Base-by-base conservation (phyloP, 2,113 vertebrate genomes). In the Halichoerus grypus region DNA sequence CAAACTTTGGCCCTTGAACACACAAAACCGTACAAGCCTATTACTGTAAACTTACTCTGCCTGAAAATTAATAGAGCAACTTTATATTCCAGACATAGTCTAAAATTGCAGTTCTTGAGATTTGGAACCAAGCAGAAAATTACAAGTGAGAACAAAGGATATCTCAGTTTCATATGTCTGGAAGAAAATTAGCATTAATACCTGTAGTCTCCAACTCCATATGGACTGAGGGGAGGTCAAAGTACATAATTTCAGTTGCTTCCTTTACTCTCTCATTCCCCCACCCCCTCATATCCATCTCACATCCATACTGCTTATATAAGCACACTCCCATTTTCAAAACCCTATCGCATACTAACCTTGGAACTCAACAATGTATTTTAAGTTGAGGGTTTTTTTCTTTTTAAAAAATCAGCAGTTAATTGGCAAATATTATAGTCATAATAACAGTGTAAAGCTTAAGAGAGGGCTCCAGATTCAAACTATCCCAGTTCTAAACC, bases 51-150 rank as follows among this genome's bases (percentile, higher is more conserved):
- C 93, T 71, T 91, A 95, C 53, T 92, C 77, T 95, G 95, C 94
- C 4, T 94, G 42, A 96, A 98, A 98, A 97, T 95, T 90, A 97
- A 97, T 82, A 97, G 86, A 98, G 14, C 9, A 97, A 97, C 74
- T 94, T 80, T 93, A 63, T 94, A 82, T 96, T 98, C 76, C 36
- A 91, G 46, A 12, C 77, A 92, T 81, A 94, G 46, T 24, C 79
- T 49, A 67, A 97, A 98, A 98, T 85, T 97, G 55, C 67, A 86
- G 80, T 81, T 74, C 63, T 55, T 39, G 39, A 79, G 85, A 97
- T 97, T 12, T 74, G 80, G 82, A 93, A 96, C 51, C 63, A 97
- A 80, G 67, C 21, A 91, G 36, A 97, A 97, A 94, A 97, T 93
- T 98, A n/a, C 13, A 82, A 91, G 39, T 81, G 94, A 91, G 96